Percentiles rank a stretch among this genome's conserved stretches.
phyloP scores from a whole-genome alignment of 2,113 vertebrate genomes.

The Uria lomvia region DNA sequence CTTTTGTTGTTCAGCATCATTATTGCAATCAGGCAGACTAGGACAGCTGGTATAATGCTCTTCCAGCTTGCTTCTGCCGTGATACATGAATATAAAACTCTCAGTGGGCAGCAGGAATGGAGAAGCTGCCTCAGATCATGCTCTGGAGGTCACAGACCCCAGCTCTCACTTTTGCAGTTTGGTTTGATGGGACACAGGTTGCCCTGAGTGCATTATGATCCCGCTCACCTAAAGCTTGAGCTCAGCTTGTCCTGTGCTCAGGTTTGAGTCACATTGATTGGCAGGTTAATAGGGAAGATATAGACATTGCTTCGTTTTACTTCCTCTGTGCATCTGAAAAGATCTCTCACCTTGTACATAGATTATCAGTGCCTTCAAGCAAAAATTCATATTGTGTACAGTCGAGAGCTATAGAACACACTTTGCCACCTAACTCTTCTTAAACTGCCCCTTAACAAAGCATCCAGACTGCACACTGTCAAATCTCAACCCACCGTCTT shows the following conservation, averaged over 20 bases:
- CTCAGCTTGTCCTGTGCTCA: not conserved
- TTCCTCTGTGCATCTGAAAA: not conserved
- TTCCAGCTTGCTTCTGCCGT: not conserved
- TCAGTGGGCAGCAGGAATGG: not conserved
- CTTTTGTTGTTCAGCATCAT: not conserved
- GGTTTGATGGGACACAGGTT: not conserved
- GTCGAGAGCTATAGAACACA: not conserved
- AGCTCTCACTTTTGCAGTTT: not conserved
- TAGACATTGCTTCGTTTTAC: not conserved
- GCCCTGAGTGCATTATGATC: not conserved
- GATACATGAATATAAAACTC: not conserved
- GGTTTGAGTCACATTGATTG: not conserved
- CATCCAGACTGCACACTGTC: accelerated
- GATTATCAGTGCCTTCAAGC: not conserved
- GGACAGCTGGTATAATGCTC: not conserved
- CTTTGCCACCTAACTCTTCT: not conserved
- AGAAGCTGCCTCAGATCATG: not conserved
- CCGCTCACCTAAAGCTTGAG: not conserved
- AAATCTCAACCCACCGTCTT: not conserved
- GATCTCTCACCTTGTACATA: not conserved
- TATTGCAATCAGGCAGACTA: not conserved
- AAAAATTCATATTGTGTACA: not conserved
- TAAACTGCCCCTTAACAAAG: not conserved
- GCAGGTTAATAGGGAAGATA: not conserved
- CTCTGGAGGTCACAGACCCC: not conserved